Evolutionary conservation across 2,888 invertebrate species (phyloP).

Genomic region (Brenthis daphne): DNA sequence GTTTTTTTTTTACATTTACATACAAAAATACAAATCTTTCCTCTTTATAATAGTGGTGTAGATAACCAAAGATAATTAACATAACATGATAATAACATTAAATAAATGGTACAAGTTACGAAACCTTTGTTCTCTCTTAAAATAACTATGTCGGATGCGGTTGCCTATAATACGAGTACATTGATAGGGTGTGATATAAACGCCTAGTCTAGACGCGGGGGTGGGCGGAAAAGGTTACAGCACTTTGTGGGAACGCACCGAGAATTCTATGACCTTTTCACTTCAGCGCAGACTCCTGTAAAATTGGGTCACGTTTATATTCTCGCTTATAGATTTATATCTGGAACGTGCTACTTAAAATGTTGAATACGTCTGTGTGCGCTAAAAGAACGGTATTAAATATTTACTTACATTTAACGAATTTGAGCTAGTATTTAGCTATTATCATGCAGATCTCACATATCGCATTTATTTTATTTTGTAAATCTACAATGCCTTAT

Average conservation of each 20-base stretch:
- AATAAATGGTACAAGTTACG: not conserved
- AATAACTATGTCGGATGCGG: constrained; percentile 23
- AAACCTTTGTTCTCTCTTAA: not conserved
- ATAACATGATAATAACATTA: no score
- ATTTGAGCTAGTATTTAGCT: no score
- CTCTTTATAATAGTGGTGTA: no score
- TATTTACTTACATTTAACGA: no score
- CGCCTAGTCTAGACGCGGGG: constrained; percentile 65
- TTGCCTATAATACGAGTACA: constrained; percentile 17
- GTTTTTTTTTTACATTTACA: no score
- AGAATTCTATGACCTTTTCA: constrained; percentile 41
- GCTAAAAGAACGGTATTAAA: not conserved
- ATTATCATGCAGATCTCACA: no score
- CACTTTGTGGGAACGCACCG: constrained; percentile 29
- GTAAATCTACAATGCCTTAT: no score
- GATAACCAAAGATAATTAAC: no score
- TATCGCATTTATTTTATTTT: no score
- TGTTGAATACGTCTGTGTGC: not conserved
- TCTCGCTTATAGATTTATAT: constrained; percentile 27
- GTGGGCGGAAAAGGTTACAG: constrained; percentile 47
- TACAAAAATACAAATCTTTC: no score
- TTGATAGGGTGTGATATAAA: constrained; percentile 22
- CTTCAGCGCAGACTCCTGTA: constrained; percentile 34
- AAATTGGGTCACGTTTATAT: constrained; percentile 40
- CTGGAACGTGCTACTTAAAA: constrained; percentile 7